phyloP scores from a whole-genome alignment of 2,797 vertebrate species.

The Leptatherina wallacei region DNA sequence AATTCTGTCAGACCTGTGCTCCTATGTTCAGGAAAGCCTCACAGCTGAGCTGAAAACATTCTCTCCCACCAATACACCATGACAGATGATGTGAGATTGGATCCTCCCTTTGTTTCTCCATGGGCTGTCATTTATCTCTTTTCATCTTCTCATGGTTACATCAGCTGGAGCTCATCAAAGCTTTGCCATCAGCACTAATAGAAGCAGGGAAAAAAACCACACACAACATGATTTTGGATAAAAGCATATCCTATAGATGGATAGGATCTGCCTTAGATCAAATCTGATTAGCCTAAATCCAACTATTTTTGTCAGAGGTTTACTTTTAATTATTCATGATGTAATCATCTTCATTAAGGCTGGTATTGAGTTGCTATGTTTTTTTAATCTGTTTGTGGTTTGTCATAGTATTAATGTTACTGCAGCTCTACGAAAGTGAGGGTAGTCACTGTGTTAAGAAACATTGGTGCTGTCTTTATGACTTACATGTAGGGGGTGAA shows the following conservation, averaged over 20 bases:
- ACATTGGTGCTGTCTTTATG: background rate
- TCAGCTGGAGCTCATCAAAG: conserved; percentile 60
- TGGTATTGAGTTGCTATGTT: background rate
- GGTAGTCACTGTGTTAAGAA: background rate
- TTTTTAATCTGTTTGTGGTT: background rate
- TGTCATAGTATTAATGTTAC: background rate
- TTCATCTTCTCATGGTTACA: conserved; percentile 66
- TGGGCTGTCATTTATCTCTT: conserved; percentile 62
- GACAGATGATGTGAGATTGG: conserved; percentile 56
- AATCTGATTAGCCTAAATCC: background rate
- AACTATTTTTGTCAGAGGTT: background rate
- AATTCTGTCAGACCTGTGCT: conserved; percentile 48
- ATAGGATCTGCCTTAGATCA: background rate
- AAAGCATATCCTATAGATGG: conserved; percentile 16
- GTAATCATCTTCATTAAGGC: background rate
- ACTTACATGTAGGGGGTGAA: background rate
- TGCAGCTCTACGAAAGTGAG: background rate
- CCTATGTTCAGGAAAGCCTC: conserved; percentile 57
- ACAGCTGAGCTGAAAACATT: conserved; percentile 63
- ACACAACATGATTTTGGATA: conserved; percentile 20
- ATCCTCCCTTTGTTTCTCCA: conserved; percentile 56
- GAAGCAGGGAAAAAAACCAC: conserved; percentile 29
- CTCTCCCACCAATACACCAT: conserved; percentile 29
- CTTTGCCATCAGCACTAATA: conserved; percentile 40
- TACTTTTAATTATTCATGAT: conserved; percentile 2